phyloP scores from a whole-genome alignment of 2,888 invertebrate genomes.

The Eugnorisma glareosa region DNA sequence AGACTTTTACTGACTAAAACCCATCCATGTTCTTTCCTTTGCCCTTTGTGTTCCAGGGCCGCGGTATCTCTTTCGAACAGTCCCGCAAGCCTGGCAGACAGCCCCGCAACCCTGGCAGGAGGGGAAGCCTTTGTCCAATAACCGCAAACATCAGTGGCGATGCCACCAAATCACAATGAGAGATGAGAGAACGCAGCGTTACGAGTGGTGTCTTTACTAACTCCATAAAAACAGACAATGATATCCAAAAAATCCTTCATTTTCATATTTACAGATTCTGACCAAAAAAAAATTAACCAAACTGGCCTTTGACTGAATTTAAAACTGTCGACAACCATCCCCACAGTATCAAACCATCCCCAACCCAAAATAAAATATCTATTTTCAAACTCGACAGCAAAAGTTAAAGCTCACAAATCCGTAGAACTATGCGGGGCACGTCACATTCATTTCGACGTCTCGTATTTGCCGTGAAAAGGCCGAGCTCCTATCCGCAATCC shows the following conservation, averaged over 20 bases:
- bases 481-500: background rate
- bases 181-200: background rate
- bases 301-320: background rate
- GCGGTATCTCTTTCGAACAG: no score
- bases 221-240: background rate
- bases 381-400: constrained; percentile 6
- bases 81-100: no score
- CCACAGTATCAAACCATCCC: background rate
- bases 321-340: background rate
- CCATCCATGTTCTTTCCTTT: no score
- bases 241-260: background rate
- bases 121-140: background rate
- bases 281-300: background rate
- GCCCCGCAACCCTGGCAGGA: no score
- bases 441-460: constrained; percentile 18
- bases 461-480: constrained; percentile 14
- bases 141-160: background rate
- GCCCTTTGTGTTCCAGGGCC: no score
- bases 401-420: constrained; percentile 5
- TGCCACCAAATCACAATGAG: background rate
- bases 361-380: background rate
- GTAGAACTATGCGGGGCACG: constrained; percentile 25
- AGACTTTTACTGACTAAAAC: no score
- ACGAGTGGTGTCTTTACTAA: background rate
- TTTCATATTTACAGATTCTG: background rate